Evolutionary conservation across 1,140 invertebrate genomes (phyloP).

Genomic region (Saccostrea glomerata): DNA sequence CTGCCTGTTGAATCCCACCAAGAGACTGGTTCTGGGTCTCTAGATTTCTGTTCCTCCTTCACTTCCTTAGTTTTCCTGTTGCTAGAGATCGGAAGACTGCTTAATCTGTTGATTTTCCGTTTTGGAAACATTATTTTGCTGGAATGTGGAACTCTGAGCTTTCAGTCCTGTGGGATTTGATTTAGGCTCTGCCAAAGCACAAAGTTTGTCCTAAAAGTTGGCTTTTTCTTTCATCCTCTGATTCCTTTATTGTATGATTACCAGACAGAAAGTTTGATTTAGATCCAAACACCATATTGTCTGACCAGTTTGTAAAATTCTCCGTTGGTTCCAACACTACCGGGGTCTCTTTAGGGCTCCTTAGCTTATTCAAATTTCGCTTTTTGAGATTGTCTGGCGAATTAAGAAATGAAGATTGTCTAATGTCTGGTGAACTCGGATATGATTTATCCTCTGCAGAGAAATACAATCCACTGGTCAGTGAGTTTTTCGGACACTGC

Average conservation of each 20-base stretch:
- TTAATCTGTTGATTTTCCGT: not conserved
- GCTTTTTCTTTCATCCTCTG: not conserved
- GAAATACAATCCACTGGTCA: not conserved
- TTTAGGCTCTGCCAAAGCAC: not conserved
- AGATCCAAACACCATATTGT: conserved; percentile 6
- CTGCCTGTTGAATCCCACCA: not conserved
- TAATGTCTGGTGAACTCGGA: not conserved
- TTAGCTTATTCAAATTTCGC: not conserved
- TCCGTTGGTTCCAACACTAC: not conserved
- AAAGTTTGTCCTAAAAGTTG: not conserved
- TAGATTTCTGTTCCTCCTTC: not conserved
- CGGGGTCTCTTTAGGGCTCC: not conserved
- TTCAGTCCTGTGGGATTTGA: not conserved
- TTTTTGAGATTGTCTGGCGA: conserved; percentile 10
- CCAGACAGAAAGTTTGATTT: not conserved
- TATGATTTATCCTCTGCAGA: conserved; percentile 12
- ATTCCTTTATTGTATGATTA: not conserved
- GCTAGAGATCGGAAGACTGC: not conserved
- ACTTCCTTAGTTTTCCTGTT: not conserved
- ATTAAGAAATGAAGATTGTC: not conserved
- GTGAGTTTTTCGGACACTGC: not conserved
- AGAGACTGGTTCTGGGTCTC: not conserved
- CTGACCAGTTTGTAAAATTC: conserved; percentile 6
- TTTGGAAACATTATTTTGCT: not conserved
- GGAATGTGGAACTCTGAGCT: not conserved